A percentile compares a stretch with the other conserved stretches of the same genome.
Evolutionary conservation across 2,113 vertebrate species (phyloP).

Genomic region (Dendropsophus ebraccatus): DNA sequence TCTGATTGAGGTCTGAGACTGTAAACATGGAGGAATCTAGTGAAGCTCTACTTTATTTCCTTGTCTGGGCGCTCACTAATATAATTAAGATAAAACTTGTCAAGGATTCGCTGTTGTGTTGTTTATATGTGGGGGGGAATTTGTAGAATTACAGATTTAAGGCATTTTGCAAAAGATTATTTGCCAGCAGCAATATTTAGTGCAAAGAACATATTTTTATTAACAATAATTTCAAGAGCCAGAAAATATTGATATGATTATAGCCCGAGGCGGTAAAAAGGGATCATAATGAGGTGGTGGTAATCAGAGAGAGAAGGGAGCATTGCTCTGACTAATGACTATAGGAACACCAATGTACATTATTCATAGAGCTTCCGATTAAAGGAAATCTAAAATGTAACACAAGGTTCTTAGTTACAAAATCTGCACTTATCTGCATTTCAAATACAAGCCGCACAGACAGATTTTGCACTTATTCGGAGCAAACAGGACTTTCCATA

Average conservation of each 20-base stretch:
- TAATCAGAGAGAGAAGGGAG: slow-evolving; percentile 46
- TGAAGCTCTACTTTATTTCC: not conserved
- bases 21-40: not conserved
- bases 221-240: slow-evolving; percentile 53
- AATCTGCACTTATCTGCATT: slow-evolving; percentile 45
- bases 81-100: slow-evolving; percentile 30
- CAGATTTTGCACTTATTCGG: slow-evolving; percentile 29
- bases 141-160: slow-evolving; percentile 40
- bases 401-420: slow-evolving; percentile 34
- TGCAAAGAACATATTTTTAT: slow-evolving; percentile 57
- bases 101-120: slow-evolving; percentile 30
- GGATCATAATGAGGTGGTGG: slow-evolving; percentile 43
- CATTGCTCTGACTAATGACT: slow-evolving; percentile 43
- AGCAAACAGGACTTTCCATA: slow-evolving; percentile 10
- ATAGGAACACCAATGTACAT: slow-evolving; percentile 51
- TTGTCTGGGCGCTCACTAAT: slow-evolving; percentile 10
- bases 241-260: slow-evolving; percentile 57
- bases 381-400: slow-evolving; percentile 46
- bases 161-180: slow-evolving; percentile 39
- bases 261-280: slow-evolving; percentile 45
- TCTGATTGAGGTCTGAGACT: not conserved
- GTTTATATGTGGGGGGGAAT: slow-evolving; percentile 40
- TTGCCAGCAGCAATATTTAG: slow-evolving; percentile 54
- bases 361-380: slow-evolving; percentile 51
- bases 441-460: slow-evolving; percentile 38